phyloP scores from a whole-genome alignment of 2,113 vertebrate species.

The Psettodes erumei region DNA sequence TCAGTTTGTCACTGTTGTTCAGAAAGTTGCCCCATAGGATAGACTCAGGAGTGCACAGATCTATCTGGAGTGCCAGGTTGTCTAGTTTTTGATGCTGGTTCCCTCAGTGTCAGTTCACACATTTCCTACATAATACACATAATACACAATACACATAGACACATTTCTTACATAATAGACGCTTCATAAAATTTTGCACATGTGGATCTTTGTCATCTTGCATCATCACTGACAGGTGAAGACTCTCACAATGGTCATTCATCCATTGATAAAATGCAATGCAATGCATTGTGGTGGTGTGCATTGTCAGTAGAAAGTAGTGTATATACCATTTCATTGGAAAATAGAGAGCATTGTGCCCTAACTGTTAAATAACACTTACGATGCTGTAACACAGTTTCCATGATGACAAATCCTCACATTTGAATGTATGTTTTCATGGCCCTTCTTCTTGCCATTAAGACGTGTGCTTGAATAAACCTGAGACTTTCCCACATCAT shows the following conservation, averaged over 20 bases:
- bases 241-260: not conserved
- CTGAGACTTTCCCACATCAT: not conserved
- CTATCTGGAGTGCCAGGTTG: conserved; percentile 59
- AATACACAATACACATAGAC: too few species aligned
- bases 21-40: conserved; percentile 27
- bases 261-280: not conserved
- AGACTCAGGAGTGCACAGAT: conserved; percentile 38
- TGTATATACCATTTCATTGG: not conserved
- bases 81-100: conserved; percentile 28
- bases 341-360: too few species aligned
- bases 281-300: not conserved
- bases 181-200: not conserved
- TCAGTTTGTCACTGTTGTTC: conserved; percentile 40
- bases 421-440: conserved; percentile 5
- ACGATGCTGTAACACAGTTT: too few species aligned
- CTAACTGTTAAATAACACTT: too few species aligned
- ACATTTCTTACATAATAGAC: not conserved
- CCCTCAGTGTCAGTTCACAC: conserved; percentile 6
- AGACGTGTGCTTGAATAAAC: conserved; percentile 5
- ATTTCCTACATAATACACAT: too few species aligned
- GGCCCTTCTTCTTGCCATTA: conserved; percentile 9
- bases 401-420: not conserved
- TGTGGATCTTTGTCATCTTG: not conserved
- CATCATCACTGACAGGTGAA: not conserved
- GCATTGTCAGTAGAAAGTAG: not conserved